Conservation (phyloP, 2,888 invertebrate species). For the Lasioglossum oenotherae region DNA sequence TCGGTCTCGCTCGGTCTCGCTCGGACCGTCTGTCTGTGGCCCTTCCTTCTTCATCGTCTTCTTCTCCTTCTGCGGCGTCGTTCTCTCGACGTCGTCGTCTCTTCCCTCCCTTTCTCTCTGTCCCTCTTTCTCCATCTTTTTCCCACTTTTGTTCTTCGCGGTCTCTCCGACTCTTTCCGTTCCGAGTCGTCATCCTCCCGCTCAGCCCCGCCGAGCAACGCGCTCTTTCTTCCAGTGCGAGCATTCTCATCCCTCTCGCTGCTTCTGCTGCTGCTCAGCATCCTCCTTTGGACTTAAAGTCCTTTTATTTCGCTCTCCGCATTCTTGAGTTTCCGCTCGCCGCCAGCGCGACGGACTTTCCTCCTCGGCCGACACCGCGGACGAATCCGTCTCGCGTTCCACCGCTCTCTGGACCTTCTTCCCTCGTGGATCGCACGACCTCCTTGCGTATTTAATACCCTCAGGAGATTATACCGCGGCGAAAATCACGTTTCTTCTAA, state of each 20-base stretch:
- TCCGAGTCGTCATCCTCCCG: slow-evolving; percentile 33
- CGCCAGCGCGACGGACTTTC: slow-evolving; percentile 64
- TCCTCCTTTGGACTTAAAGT: slow-evolving; percentile 73
- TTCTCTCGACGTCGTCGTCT: slow-evolving; percentile 23
- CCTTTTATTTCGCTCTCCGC: slow-evolving; percentile 77
- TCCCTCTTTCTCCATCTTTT: slow-evolving; percentile 21
- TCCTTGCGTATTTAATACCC: background rate
- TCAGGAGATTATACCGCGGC: background rate
- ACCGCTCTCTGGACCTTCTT: slow-evolving; percentile 14
- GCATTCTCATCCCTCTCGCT: slow-evolving; percentile 57
- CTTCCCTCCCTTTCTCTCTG: background rate
- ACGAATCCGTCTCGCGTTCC: slow-evolving; percentile 59
- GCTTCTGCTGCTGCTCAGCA: slow-evolving; percentile 46
- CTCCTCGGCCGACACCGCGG: slow-evolving; percentile 56
- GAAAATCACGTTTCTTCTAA: background rate
- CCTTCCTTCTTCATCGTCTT: slow-evolving; percentile 28
- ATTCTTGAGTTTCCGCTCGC: slow-evolving; percentile 75
- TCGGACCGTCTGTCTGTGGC: slow-evolving; percentile 25
- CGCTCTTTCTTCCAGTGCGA: slow-evolving; percentile 37
- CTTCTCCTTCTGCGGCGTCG: slow-evolving; percentile 52
- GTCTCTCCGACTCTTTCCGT: slow-evolving; percentile 19
- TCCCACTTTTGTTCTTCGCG: slow-evolving; percentile 30
- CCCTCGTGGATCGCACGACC: background rate
- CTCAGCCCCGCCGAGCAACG: slow-evolving; percentile 7
- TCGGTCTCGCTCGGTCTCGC: slow-evolving; percentile 35